These are phyloP conservation scores for Metopia argyrocephala DNA, from an alignment of 2,888 invertebrate genomes.

Conservation along the genomic window DNA sequence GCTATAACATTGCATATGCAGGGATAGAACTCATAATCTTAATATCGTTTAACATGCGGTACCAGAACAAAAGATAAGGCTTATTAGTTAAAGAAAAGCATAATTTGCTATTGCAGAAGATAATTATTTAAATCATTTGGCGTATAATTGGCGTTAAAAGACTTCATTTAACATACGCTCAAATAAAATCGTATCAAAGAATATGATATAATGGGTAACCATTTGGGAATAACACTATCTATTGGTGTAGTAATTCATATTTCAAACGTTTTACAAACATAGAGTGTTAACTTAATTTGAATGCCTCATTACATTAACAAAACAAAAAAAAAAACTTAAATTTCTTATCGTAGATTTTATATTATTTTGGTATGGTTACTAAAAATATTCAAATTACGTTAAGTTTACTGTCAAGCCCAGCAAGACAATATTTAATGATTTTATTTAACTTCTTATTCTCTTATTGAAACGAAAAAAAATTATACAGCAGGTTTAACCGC, in stretches of 20 bases:
- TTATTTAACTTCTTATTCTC: conserved; percentile 13
- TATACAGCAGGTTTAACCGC: conserved; percentile 49
- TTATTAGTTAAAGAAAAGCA: conserved; percentile 52
- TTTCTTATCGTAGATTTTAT: too few species aligned
- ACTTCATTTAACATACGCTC: conserved; percentile 43
- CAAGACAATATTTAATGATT: conserved; percentile 57
- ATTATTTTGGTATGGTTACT: too few species aligned
- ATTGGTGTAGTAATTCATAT: conserved; percentile 17
- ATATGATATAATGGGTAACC: background rate
- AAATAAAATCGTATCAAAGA: conserved; percentile 15
- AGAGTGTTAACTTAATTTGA: conserved; percentile 23
- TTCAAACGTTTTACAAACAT: conserved; percentile 20
- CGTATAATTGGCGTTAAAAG: conserved; percentile 72
- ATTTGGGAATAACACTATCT: conserved; percentile 21
- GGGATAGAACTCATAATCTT: conserved; percentile 65
- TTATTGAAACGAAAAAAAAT: background rate
- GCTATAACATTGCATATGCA: background rate
- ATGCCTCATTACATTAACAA: background rate
- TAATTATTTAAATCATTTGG: conserved; percentile 74
- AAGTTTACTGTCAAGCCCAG: too few species aligned
- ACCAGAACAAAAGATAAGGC: conserved; percentile 75
- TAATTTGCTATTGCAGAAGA: conserved; percentile 29
- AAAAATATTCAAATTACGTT: too few species aligned
- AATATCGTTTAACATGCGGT: conserved; percentile 74
- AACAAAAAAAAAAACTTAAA: too few species aligned